These are phyloP conservation scores for Callocephalon fimbriatum DNA, from an alignment of 2,113 vertebrate genomes.

Conservation along the genomic window DNA sequence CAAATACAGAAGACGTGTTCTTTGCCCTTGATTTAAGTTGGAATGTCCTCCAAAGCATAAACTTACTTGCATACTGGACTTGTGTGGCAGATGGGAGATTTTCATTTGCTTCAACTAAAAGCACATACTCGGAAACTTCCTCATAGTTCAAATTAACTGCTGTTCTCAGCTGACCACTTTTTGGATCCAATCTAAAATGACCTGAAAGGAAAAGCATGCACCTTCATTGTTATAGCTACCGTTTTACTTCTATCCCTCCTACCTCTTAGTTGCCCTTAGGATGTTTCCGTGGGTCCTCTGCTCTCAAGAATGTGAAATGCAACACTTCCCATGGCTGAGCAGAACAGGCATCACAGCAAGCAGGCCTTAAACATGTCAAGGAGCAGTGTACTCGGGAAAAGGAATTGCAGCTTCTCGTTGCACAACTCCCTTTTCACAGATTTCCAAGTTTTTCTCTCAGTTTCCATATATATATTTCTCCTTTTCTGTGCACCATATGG, in stretches of 20 bases:
- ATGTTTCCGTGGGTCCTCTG: not conserved
- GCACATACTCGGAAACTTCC: constrained; percentile 44
- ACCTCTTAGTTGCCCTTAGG: not conserved
- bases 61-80: constrained; percentile 14
- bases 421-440: not conserved
- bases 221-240: not conserved
- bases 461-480: not conserved
- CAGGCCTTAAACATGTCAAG: not conserved
- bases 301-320: not conserved
- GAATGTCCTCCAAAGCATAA: not conserved
- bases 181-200: constrained; percentile 55
- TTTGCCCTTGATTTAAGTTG: not conserved
- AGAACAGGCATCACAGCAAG: not conserved
- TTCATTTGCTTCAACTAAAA: constrained; percentile 48
- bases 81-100: not conserved
- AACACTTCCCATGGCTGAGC: not conserved
- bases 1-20: not conserved
- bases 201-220: constrained; percentile 3
- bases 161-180: constrained; percentile 60
- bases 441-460: not conserved
- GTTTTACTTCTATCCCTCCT: not conserved
- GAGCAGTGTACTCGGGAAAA: not conserved
- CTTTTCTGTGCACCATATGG: not conserved
- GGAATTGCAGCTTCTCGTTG: not conserved
- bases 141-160: constrained; percentile 58